Base-by-base conservation (phyloP, 2,888 invertebrate species). In the Leucoma salicis region DNA sequence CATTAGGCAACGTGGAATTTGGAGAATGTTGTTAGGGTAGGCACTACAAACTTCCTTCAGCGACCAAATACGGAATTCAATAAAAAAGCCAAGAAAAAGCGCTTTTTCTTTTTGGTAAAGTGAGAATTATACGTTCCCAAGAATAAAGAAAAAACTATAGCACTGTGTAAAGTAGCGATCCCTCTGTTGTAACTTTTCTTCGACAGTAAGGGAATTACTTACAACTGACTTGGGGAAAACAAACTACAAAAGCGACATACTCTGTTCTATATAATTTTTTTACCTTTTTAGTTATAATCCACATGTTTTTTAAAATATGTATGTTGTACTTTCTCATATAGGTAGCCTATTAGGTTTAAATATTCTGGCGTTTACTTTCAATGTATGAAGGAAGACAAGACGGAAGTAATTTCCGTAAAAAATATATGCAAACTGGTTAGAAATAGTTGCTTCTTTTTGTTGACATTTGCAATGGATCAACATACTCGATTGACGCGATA, bases 401-500 rank as follows among this genome's bases (percentile, higher is more conserved):
- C n/a, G n/a, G n/a, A n/a, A n/a, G n/a, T n/a, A n/a, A 66, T 67
- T 74, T 67, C 55, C 64, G n/a, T 29, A 82, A 83, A 82, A 84
- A 82, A 73, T 71, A 70, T 66, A 64, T 67, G 70, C 70, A 72
- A 83, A 82, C 77, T 79, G 74, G 78, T 82, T 84, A 84, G 84
- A 83, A 85, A 85, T 78, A 75, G 81, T 75, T 79, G 80, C 78
- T 82, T 77, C 77, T 81, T 61, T 63, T 64, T 62, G 62, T 73
- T 77, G 81, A 81, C 82, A 78, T 72, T 77, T 68, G 60, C 76
- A 78, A 85, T 82, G 79, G 81, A 83, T 85, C 82, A 82, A 75
- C 62, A 76, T 71, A 62, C 66, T 70, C 73, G 75, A 78, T 80
- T 73, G 74, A 67, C 63, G 55, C 69, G 78, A 76, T 75, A 75